A percentile compares a stretch with the other conserved stretches of the same genome.
Evolutionary conservation across 1,140 invertebrate genomes (phyloP).

Genomic region (Aporrectodea caliginosa): DNA sequence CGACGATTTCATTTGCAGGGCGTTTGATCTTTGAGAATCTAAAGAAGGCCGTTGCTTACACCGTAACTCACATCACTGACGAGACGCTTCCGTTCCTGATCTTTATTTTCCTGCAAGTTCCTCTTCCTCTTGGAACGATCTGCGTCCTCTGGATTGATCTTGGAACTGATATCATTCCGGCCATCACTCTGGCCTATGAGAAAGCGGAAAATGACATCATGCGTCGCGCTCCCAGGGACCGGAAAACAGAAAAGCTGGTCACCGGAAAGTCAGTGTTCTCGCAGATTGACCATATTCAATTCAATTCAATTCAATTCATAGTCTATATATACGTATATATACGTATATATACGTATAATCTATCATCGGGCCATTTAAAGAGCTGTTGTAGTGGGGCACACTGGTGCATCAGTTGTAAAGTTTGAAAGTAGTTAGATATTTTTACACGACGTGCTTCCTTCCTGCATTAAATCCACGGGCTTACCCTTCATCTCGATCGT

Average conservation of each 20-base stretch:
- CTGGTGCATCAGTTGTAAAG: no score
- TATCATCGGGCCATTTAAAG: no score
- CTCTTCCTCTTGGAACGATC: constrained; percentile 67
- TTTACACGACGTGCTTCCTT: no score
- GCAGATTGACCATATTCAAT: neutral
- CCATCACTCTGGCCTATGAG: constrained; percentile 85
- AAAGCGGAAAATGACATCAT: constrained; percentile 96
- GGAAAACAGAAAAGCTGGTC: constrained; percentile 47
- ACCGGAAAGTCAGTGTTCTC: constrained; percentile 9
- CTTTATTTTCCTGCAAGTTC: constrained; percentile 41
- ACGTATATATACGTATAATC: no score
- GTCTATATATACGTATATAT: no score
- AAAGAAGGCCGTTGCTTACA: constrained; percentile 99
- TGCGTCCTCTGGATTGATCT: constrained; percentile 97
- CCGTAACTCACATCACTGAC: constrained; percentile 97
- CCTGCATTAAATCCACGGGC: no score
- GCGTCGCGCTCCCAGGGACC: constrained; percentile 91
- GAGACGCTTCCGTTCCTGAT: constrained; percentile 81
- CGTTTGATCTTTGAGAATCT: constrained; percentile 74
- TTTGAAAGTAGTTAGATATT: no score
- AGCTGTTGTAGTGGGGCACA: no score
- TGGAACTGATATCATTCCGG: constrained; percentile 83
- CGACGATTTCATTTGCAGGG: constrained; percentile 47
- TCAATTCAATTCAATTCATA: neutral
- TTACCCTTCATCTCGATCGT: no score